These are phyloP conservation scores for Drosophila asahinai DNA, from an alignment of 1,140 invertebrate species.

Conservation along the genomic window DNA sequence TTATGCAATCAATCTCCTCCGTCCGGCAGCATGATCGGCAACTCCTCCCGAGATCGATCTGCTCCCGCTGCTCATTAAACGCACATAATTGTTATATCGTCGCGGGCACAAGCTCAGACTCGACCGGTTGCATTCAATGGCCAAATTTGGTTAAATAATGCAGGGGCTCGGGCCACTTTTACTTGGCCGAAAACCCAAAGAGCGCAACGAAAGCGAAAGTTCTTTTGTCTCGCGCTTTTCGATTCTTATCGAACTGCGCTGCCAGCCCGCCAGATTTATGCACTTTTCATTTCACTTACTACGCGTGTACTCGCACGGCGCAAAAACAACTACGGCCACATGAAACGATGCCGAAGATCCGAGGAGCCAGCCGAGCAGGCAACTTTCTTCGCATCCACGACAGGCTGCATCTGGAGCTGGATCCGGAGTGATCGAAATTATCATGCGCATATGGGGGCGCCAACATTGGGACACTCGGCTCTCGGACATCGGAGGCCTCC, in stretches of 20 bases:
- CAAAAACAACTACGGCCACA: conserved; percentile 22
- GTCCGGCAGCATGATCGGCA: conserved; percentile 67
- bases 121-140: conserved; percentile 81
- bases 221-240: conserved; percentile 73
- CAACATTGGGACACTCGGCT: conserved; percentile 68
- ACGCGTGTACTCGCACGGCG: conserved; percentile 43
- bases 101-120: conserved; percentile 12
- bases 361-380: conserved; percentile 1
- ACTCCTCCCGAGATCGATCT: conserved; percentile 47
- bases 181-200: conserved; percentile 46
- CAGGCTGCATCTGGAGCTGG: conserved; percentile 10
- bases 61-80: conserved; percentile 71
- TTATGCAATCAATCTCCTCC: conserved; percentile 72
- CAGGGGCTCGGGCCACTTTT: conserved; percentile 61
- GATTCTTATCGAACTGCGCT: conserved; percentile 70
- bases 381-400: conserved; percentile 65
- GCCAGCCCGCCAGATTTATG: conserved; percentile 71
- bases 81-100: conserved; percentile 74
- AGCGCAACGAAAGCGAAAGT: conserved; percentile 77
- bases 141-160: conserved; percentile 82
- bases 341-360: conserved; percentile 66
- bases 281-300: conserved; percentile 82
- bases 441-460: conserved; percentile 74
- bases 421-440: conserved; percentile 51
- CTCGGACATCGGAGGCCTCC: background rate